Evolutionary conservation across 1,140 invertebrate species (phyloP).

Genomic region (Nephotettix cincticeps): DNA sequence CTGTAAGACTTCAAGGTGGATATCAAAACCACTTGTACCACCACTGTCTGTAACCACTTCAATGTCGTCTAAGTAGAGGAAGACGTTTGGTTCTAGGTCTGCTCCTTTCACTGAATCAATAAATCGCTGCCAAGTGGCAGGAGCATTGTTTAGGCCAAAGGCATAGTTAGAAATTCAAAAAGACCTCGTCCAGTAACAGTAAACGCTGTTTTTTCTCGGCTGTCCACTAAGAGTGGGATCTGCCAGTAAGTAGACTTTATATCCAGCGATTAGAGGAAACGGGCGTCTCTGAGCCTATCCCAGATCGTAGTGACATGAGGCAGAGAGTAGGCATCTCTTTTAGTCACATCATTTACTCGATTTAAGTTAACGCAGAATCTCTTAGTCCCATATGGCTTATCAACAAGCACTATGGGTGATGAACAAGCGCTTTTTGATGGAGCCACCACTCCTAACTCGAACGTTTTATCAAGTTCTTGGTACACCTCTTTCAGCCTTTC

Average conservation of each 20-base stretch:
- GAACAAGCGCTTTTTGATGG: too few species aligned
- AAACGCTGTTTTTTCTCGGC: neutral
- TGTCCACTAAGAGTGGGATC: neutral
- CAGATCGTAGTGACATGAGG: neutral
- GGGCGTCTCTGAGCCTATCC: neutral
- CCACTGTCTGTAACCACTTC: neutral
- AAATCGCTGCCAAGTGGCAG: neutral
- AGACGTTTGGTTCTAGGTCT: neutral
- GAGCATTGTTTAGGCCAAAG: neutral
- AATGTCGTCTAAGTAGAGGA: neutral
- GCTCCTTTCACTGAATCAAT: neutral
- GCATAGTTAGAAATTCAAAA: neutral
- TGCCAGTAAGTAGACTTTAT: neutral
- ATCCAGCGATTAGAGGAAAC: neutral
- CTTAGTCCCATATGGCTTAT: too few species aligned
- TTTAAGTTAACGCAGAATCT: too few species aligned
- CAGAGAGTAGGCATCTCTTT: too few species aligned
- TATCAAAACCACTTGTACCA: too few species aligned
- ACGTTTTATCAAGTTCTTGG: too few species aligned
- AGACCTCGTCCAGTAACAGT: neutral
- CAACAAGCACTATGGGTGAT: too few species aligned
- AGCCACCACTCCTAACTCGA: too few species aligned
- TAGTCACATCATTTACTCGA: too few species aligned
- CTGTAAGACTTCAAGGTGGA: neutral
- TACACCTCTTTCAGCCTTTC: too few species aligned